Conservation (phyloP, 2,113 vertebrate genomes). For the Thunnus maccoyii region DNA sequence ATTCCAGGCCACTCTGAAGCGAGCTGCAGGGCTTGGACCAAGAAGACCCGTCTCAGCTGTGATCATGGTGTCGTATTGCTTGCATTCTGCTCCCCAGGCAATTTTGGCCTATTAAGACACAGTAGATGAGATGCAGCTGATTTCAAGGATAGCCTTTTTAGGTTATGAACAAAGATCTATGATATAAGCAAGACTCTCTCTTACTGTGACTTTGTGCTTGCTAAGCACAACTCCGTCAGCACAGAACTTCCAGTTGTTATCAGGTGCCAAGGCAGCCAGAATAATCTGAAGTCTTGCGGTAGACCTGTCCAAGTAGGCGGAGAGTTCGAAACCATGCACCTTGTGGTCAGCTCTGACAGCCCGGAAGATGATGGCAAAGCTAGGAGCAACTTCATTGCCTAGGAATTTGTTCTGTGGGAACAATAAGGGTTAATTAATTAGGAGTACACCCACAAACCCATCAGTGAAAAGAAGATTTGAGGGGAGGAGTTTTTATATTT, state of each 20-base stretch:
- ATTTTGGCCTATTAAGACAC: conserved; percentile 71
- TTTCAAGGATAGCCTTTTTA: not conserved
- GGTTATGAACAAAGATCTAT: not conserved
- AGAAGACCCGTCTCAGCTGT: conserved; percentile 84
- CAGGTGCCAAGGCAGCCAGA: conserved; percentile 79
- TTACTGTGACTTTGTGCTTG: conserved; percentile 86
- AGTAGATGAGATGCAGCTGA: not conserved
- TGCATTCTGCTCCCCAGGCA: conserved; percentile 83
- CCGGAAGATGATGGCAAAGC: conserved; percentile 72
- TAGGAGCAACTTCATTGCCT: conserved; percentile 64
- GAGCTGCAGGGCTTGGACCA: conserved; percentile 79
- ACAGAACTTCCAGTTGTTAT: conserved; percentile 86
- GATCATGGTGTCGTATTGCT: conserved; percentile 73
- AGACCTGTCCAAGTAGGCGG: conserved; percentile 77
- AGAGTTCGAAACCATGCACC: conserved; percentile 81
- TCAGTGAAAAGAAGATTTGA: not conserved
- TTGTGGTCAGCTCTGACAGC: conserved; percentile 75
- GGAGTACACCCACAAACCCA: not conserved
- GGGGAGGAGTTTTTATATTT: not conserved
- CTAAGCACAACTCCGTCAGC: conserved; percentile 83
- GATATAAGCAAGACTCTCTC: not conserved
- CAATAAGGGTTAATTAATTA: not conserved
- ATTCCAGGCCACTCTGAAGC: conserved; percentile 80
- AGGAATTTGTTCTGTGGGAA: conserved; percentile 77
- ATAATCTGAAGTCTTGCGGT: conserved; percentile 83